Base-by-base conservation (phyloP, 2,113 vertebrate species). In the Panthera leo region DNA sequence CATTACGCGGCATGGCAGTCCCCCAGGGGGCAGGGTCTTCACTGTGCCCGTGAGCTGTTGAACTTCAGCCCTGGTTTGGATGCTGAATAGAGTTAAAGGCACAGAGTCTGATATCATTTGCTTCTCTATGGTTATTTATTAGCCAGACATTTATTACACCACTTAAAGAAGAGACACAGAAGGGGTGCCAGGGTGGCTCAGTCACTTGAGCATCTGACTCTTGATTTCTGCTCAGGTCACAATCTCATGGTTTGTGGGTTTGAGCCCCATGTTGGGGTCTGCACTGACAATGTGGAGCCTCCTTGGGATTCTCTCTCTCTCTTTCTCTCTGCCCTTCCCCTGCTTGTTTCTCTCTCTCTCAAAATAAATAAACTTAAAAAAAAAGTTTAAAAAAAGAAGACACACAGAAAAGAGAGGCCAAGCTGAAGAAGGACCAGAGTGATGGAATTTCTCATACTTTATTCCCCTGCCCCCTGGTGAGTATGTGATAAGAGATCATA, bases 1-100 rank as follows among this genome's bases (percentile, higher is more conserved):
- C 23, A 6, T 80, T 7, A 5, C 0, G 2, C 9, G 9, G 36
- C 4, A 3, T 0, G 7, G 63, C 86, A 48, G 68, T 58, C 31
- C 31, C 27, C 31, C 0, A 0, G 8, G n/a, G 29, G 13, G 19
- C 23, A 65, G 67, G n/a, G 16, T 14, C 29, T 23, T 5, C 12
- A 1, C 16, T 3, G 31, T 73, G 68, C 18, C 80, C 5, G 13
- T 21, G 27, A 82, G 7, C 27, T 73, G 2, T 5, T 42, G 21
- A 36, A 34, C 23, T 31, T 36, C 12, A n/a, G 65, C 23, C 45
- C 67, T 53, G 8, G 67, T 53, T 29, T 34, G 36, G 78, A 61
- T 86, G 75, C 11, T 27, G n/a, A 79, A 4, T 8, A 58, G 15
- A 89, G 18, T 25, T 61, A 78, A 75, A 88, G 55, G 6, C 4